Conservation (phyloP, 1,140 invertebrate genomes). For the Ceratina japonica region DNA sequence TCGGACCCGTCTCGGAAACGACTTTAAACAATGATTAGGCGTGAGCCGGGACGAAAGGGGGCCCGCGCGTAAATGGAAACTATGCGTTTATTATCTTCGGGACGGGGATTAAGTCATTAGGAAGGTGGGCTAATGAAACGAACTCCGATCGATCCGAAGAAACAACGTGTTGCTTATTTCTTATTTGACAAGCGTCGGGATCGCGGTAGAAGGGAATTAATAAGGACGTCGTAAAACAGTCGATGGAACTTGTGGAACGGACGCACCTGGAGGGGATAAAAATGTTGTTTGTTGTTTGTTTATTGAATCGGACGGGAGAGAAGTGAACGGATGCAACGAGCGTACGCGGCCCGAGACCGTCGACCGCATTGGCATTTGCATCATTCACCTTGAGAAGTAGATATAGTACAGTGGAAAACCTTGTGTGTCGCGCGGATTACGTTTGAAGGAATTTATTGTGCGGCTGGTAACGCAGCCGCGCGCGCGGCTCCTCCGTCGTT, state of each 20-base stretch:
- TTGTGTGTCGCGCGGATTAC: constrained; percentile 64
- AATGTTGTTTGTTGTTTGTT: constrained; percentile 51
- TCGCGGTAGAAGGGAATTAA: too few species aligned
- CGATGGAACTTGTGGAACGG: too few species aligned
- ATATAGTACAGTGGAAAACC: constrained; percentile 60
- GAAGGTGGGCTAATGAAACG: constrained; percentile 41
- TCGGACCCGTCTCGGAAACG: constrained; percentile 14
- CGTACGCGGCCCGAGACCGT: constrained; percentile 56
- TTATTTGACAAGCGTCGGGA: neutral
- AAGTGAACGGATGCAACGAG: constrained; percentile 64
- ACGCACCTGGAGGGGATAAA: constrained; percentile 10
- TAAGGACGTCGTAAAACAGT: too few species aligned
- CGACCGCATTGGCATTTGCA: constrained; percentile 66
- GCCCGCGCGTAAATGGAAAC: constrained; percentile 45
- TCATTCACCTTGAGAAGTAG: constrained; percentile 65
- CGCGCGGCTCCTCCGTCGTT: constrained; percentile 8
- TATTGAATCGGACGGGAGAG: constrained; percentile 40
- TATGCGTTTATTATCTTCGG: constrained; percentile 52
- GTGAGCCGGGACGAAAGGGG: neutral
- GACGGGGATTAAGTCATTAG: constrained; percentile 41
- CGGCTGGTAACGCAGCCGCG: constrained; percentile 48
- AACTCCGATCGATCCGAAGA: neutral
- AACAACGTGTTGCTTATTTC: neutral
- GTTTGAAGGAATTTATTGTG: constrained; percentile 65
- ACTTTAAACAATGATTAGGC: neutral